These are phyloP conservation scores for Oncorhynchus nerka DNA, from an alignment of 2,113 vertebrate genomes.

Conservation along the genomic window DNA sequence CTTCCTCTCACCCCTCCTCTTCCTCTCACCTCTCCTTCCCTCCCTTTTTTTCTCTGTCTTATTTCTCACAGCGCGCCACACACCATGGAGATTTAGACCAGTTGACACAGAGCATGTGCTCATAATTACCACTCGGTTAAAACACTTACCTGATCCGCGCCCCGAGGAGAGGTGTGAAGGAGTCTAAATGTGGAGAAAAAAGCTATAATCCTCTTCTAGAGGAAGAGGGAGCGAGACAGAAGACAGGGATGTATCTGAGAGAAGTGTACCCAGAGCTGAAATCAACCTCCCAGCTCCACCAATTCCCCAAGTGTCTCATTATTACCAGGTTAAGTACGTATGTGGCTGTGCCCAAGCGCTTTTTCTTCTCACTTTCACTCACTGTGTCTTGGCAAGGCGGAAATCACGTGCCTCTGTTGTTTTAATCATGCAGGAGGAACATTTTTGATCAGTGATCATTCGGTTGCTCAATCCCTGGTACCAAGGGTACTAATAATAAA, in stretches of 20 bases:
- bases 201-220: constrained; percentile 52
- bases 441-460: constrained; percentile 47
- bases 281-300: constrained; percentile 57
- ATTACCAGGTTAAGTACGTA: constrained; percentile 75
- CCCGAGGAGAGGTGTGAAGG: constrained; percentile 45
- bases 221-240: constrained; percentile 1
- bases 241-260: constrained; percentile 31
- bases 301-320: constrained; percentile 74
- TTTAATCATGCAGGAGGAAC: constrained; percentile 23
- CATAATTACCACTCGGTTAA: constrained; percentile 58
- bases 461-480: constrained; percentile 47
- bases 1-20: not conserved
- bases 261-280: constrained; percentile 51
- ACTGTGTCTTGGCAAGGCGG: constrained; percentile 41
- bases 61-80: not conserved
- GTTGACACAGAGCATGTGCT: constrained; percentile 42
- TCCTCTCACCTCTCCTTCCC: not conserved
- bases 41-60: not conserved
- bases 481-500: constrained; percentile 41
- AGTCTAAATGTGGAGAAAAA: constrained; percentile 45
- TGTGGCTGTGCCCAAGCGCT: constrained; percentile 57
- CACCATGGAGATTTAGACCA: constrained; percentile 53
- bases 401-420: constrained; percentile 50
- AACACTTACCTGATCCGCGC: constrained; percentile 61
- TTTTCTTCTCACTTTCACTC: constrained; percentile 45